phyloP scores from a whole-genome alignment of 1,140 invertebrate species.

The Choristoneura fumiferana region DNA sequence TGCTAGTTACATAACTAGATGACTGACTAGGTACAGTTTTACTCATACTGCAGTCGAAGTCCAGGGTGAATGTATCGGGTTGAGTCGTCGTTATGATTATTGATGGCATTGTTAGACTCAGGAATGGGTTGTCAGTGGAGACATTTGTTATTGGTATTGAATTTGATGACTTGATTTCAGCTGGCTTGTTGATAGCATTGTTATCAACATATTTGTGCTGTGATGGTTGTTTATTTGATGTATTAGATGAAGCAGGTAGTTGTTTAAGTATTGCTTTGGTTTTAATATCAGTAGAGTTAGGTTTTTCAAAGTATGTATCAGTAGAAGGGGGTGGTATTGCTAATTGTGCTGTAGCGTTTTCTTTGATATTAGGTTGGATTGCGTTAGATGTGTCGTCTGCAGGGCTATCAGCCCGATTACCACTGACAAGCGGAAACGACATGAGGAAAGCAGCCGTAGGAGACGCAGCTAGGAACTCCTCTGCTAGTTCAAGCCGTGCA shows the following conservation, averaged over 20 bases:
- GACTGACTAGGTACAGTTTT: slow-evolving; percentile 54
- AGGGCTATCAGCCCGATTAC: slow-evolving; percentile 74
- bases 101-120: slow-evolving; percentile 59
- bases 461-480: slow-evolving; percentile 87
- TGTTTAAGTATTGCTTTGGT: slow-evolving; percentile 44
- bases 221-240: slow-evolving; percentile 38
- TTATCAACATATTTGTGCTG: slow-evolving; percentile 45
- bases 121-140: slow-evolving; percentile 60
- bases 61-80: slow-evolving; percentile 57
- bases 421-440: slow-evolving; percentile 85
- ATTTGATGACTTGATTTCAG: slow-evolving; percentile 38
- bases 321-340: slow-evolving; percentile 38
- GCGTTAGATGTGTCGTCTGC: slow-evolving; percentile 54
- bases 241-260: slow-evolving; percentile 24
- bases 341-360: slow-evolving; percentile 43
- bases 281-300: slow-evolving; percentile 41
- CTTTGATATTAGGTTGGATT: slow-evolving; percentile 41
- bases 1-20: slow-evolving; percentile 44
- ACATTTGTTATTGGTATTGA: slow-evolving; percentile 28
- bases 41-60: slow-evolving; percentile 63
- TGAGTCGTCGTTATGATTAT: slow-evolving; percentile 50
- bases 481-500: slow-evolving; percentile 83
- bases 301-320: slow-evolving; percentile 54
- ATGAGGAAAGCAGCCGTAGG: slow-evolving; percentile 88
- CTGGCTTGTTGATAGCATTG: slow-evolving; percentile 36